phyloP scores from a whole-genome alignment of 1,140 invertebrate species.

The Lethrus apterus region DNA sequence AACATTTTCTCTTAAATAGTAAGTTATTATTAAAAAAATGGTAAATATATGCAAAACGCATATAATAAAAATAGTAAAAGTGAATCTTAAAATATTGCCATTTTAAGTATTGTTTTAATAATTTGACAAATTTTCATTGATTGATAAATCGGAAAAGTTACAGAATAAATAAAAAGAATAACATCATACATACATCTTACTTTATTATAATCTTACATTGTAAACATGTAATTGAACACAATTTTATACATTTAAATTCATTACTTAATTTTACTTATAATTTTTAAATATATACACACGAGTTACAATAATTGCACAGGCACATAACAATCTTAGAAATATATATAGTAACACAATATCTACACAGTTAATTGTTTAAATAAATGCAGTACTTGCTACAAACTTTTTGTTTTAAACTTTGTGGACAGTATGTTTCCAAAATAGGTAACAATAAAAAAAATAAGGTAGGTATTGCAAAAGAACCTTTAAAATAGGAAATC shows the following conservation, averaged over 20 bases:
- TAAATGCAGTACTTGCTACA: constrained; percentile 5
- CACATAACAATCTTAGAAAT: constrained; percentile 6
- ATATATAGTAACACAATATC: constrained; percentile 1
- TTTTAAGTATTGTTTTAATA: too few species aligned
- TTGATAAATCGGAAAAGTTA: too few species aligned
- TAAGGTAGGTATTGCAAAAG: constrained; percentile 9
- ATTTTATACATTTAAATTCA: constrained; percentile 12
- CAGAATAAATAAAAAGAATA: constrained; percentile 1
- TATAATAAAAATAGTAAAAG: too few species aligned
- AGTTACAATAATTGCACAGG: constrained; percentile 9
- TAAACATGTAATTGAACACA: constrained; percentile 12
- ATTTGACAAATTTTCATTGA: too few species aligned
- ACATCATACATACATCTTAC: constrained; percentile 3
- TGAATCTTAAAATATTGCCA: too few species aligned
- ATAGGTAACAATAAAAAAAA: constrained; percentile 3
- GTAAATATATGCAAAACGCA: too few species aligned
- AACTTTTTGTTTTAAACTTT: constrained; percentile 10
- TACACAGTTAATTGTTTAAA: background rate
- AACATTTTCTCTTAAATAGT: too few species aligned
- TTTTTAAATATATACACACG: constrained; percentile 11
- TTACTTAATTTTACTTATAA: constrained; percentile 9
- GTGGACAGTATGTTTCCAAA: constrained; percentile 2
- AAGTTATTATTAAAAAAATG: too few species aligned
- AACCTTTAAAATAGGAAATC: constrained; percentile 1
- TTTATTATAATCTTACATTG: constrained; percentile 13